Base-by-base conservation (phyloP, 2,888 invertebrate species). In the Trissolcus japonicus region DNA sequence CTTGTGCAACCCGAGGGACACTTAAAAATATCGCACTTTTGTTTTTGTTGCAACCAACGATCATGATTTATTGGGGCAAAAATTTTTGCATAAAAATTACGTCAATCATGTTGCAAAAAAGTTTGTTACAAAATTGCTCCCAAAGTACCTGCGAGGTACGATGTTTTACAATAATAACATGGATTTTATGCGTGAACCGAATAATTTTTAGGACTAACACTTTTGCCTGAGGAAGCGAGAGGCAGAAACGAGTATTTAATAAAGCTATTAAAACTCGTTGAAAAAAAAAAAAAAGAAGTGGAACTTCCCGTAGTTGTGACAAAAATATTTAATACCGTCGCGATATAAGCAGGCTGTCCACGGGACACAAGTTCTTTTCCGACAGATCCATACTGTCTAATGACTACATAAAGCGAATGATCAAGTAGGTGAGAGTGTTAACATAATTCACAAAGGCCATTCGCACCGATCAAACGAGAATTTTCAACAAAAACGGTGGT, bases 291-390 rank as follows among this genome's bases (percentile, higher is more conserved):
- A 68, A 41, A 54, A 68, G 57, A 59, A 50, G 59, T 41, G 48
- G 55, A 51, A 69, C 46, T 46, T n/a, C 40, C 46, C 48, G 69
- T 14, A 19, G 35, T 59, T 55, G 60, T 63, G 43, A 65, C 48
- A 76, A 76, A 76, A 75, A 68, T 62, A 62, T 60, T 69, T 65
- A 63, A 75, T 63, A 48, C 57, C 53, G 16, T 50, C 40, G 48
- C 60, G 43, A 53, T 51, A 40, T 7, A 46, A 46, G 19, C 59
- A 46, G 17, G 29, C 19, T 17, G 57, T 65, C 48, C 53, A 53
- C 54, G 60, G 60, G 55, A 48, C 68, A 14, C 54, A 4, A 25
- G 35, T 35, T 35, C 35, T 35, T 35, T 56, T 25, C 43, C 55
- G 46, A 51, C 68, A 55, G 71, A 35, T 53, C 50, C 55, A 50